phyloP scores from a whole-genome alignment of 1,140 invertebrate genomes.

The Drosophila tristis region DNA sequence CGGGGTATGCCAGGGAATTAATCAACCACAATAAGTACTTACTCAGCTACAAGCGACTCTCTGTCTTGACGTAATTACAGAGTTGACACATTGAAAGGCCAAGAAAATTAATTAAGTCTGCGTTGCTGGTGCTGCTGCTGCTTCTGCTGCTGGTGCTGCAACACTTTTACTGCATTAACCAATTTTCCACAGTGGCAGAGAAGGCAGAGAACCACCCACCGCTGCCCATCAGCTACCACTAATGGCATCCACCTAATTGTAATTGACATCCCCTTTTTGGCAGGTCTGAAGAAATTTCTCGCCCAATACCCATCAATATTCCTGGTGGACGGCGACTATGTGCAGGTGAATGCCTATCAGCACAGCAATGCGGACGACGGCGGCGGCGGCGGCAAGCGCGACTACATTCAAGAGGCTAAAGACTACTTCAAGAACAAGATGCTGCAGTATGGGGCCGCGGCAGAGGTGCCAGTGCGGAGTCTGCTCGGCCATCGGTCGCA shows the following conservation, averaged over 20 bases:
- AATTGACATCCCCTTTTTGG: conserved; percentile 59
- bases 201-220: background rate
- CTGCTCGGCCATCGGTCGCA: conserved; percentile 96
- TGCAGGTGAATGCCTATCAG: conserved; percentile 93
- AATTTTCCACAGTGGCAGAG: background rate
- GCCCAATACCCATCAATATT: conserved; percentile 96
- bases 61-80: conserved; percentile 35
- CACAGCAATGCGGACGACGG: conserved; percentile 85
- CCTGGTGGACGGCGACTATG: conserved; percentile 95
- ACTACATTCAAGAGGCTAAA: conserved; percentile 96
- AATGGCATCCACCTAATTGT: conserved; percentile 66
- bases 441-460: conserved; percentile 94
- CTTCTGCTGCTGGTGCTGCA: conserved; percentile 18
- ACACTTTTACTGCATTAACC: conserved; percentile 70
- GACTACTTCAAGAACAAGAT: conserved; percentile 97
- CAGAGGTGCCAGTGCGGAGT: conserved; percentile 96
- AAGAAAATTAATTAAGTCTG: conserved; percentile 60
- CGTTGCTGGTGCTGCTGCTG: background rate
- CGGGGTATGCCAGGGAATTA: conserved; percentile 18
- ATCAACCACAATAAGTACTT: conserved; percentile 55
- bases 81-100: conserved; percentile 52
- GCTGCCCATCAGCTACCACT: conserved; percentile 14
- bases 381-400: conserved; percentile 87
- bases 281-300: conserved; percentile 94
- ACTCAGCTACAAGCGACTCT: background rate